Evolutionary conservation across 2,113 vertebrate genomes (phyloP), one percentile per base, ranked within the genome.

Genomic region (Oncorhynchus nerka): DNA sequence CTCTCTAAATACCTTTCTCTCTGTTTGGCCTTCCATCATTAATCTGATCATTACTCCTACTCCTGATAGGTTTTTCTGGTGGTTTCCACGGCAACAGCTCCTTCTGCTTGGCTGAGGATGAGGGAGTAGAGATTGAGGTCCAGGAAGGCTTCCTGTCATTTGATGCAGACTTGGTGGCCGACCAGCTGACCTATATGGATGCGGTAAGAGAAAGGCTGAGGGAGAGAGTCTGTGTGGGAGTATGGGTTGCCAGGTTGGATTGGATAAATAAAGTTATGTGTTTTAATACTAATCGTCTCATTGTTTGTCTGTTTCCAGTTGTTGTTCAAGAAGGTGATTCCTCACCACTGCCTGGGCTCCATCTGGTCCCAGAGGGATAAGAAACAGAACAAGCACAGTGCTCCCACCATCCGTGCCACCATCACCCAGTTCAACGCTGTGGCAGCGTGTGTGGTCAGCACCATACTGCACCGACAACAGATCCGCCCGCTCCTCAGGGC

Each of bases 171-270:
- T 86, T 96, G 3, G 96, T 98, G 88, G 97, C 97, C 0, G 97
- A 97, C 83, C 97, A 99, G 89, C 87, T 99, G 87, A 99, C 97
- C 12, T 98, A 96, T 81, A 97, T 99, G 96, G 97, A 99, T 20
- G 97, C 97, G 1, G 97, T 99, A 89, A 70, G 95, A 64, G 45
- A 65, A 19, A 34, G 26, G 51, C 32, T 32, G 12, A 49, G 34
- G 34, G 34, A 39, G 22, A 11, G 30, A 5, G 24, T 30, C 2
- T 51, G 30, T 16, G 5, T 32, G 5, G 16, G 59, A 71, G 12
- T 51, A 15, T 13, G 49, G 49, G 39, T 9, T 39, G 7, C 39
- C 39, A 39, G 39, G 39, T 39, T 8, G 39, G 39, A 39, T 39
- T 9, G 2, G 39, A 39, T 39, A 39, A 8, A 39, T 39, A 9